Base-by-base conservation (phyloP, 2,113 vertebrate genomes). In the Clinocottus analis region DNA sequence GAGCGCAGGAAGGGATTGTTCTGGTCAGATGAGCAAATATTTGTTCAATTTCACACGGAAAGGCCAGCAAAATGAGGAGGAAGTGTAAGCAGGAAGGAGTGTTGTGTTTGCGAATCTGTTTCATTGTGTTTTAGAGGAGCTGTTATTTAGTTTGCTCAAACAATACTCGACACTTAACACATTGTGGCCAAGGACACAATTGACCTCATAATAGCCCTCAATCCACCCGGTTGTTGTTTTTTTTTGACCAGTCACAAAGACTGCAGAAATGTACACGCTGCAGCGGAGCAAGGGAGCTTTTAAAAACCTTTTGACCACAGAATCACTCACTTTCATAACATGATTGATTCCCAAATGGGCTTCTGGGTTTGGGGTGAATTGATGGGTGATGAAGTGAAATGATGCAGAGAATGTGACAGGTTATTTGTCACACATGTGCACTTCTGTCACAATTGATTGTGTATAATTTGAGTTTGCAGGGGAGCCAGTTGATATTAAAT, bases 391-490 rank as follows among this genome's bases (percentile, higher is more conserved):
- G 85, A 90, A 90, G 92, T 90, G 90, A 81, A 91, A 89, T 76
- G 84, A 87, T 87, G 85, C 63, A 45, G 85, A 67, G 88, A 89
- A 85, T 39, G 81, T 91, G 91, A 89, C 90, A 92, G 90, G 85
- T 87, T 92, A 92, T 94, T 93, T 89, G 87, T 90, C 90, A 93
- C 87, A 80, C 62, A 31, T 83, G 88, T 80, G 77, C 67, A 90
- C 82, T 51, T 88, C 80, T 84, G 90, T 92, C 83, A 90, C 89
- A 88, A 90, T 82, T 89, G 94, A 94, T 93, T 86, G 85, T 88
- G 83, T 89, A 91, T 94, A 92, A 94, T 94, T 93, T 91, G 84
- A 91, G 92, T 91, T 91, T 91, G 89, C 90, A 86, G 86, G 90
- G 76, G 81, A 90, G 87, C 86, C 90, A 51, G 91, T 93, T 93